phyloP scores from a whole-genome alignment of 2,113 vertebrate genomes.

The Pseudorasbora parva region DNA sequence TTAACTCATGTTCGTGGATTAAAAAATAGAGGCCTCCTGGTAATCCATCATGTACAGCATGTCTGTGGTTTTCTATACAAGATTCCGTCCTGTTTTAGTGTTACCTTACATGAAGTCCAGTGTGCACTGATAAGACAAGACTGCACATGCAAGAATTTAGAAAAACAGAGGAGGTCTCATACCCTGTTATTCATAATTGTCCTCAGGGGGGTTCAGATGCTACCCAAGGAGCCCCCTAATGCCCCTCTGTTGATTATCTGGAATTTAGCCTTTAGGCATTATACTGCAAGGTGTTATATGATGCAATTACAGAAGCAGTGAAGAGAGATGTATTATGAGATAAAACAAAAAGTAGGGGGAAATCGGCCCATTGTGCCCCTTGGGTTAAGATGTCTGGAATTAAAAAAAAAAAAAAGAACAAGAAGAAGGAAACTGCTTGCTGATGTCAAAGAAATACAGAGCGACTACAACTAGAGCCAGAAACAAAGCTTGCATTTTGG shows the following conservation, averaged over 20 bases:
- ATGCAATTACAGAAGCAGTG: slow-evolving; percentile 7
- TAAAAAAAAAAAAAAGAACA: slow-evolving; percentile 39
- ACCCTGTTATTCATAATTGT: slow-evolving; percentile 15
- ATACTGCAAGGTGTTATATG: background rate
- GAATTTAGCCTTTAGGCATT: slow-evolving; percentile 20
- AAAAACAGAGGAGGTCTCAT: slow-evolving; percentile 17
- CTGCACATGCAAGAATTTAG: slow-evolving; percentile 56
- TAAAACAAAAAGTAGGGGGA: background rate
- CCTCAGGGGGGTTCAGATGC: background rate
- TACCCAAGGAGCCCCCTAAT: slow-evolving; percentile 11
- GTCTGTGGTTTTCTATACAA: background rate
- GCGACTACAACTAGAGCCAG: slow-evolving; percentile 12
- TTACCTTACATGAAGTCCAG: slow-evolving; percentile 17
- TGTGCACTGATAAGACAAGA: slow-evolving; percentile 57
- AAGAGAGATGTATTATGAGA: background rate
- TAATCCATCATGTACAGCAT: background rate
- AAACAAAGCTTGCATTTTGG: slow-evolving; percentile 1
- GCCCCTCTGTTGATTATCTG: slow-evolving; percentile 10
- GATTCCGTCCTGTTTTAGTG: background rate
- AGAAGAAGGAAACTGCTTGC: background rate
- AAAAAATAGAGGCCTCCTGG: background rate
- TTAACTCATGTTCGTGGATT: background rate
- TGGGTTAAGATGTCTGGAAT: slow-evolving; percentile 38
- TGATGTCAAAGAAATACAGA: slow-evolving; percentile 38
- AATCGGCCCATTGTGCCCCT: slow-evolving; percentile 17